phyloP scores from a whole-genome alignment of 2,113 vertebrate genomes.

The Synchiropus splendidus region DNA sequence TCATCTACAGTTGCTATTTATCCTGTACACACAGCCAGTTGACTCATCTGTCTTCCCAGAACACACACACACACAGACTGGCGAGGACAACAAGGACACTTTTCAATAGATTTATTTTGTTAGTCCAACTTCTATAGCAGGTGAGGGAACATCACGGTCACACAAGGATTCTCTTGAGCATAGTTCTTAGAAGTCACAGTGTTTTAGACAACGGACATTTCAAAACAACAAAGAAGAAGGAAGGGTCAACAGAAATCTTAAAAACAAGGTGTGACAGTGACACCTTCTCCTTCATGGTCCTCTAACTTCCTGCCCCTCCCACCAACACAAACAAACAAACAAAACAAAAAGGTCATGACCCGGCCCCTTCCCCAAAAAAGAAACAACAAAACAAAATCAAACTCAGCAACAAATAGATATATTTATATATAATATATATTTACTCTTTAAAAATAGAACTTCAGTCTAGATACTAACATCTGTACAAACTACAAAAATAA shows the following conservation, averaged over 20 bases:
- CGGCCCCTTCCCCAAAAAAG: slow-evolving; percentile 20
- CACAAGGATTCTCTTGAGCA: slow-evolving; percentile 64
- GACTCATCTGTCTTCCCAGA: neutral
- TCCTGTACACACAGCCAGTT: slow-evolving; percentile 15
- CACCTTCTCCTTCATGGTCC: slow-evolving; percentile 63
- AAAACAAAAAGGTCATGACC: slow-evolving; percentile 15
- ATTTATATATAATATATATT: slow-evolving; percentile 89
- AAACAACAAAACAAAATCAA: slow-evolving; percentile 52
- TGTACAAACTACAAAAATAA: slow-evolving; percentile 97
- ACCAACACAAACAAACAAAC: slow-evolving; percentile 16
- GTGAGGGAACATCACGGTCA: slow-evolving; percentile 71
- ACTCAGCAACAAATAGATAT: slow-evolving; percentile 70
- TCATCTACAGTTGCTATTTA: slow-evolving; percentile 1
- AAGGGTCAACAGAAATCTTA: slow-evolving; percentile 42
- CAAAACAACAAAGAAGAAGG: slow-evolving; percentile 49
- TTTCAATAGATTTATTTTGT: slow-evolving; percentile 74
- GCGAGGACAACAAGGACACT: slow-evolving; percentile 14
- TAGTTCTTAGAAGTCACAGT: slow-evolving; percentile 76
- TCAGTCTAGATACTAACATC: slow-evolving; percentile 81
- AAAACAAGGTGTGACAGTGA: slow-evolving; percentile 50
- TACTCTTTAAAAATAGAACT: slow-evolving; percentile 95
- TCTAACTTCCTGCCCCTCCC: slow-evolving; percentile 38
- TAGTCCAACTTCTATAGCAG: slow-evolving; percentile 75
- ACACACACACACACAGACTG: slow-evolving; percentile 9
- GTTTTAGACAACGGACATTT: slow-evolving; percentile 68